Percentiles rank a stretch among this genome's conserved stretches.
phyloP scores from a whole-genome alignment of 2,888 invertebrate species.

The Apoderus coryli region DNA sequence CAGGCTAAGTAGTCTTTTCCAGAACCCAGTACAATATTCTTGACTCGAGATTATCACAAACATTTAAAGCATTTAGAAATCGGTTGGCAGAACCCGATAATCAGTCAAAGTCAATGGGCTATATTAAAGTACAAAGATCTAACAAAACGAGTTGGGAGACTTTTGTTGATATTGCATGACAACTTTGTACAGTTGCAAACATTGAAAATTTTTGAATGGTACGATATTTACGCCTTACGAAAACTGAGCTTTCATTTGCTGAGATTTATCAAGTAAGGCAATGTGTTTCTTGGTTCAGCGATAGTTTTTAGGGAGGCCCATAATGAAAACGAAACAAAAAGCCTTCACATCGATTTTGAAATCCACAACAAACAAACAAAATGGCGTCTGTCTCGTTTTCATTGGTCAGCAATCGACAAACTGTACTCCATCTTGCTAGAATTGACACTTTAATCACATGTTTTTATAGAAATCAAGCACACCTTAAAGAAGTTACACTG shows the following conservation, averaged over 20 bases:
- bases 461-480: conserved; percentile 29
- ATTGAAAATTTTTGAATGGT: conserved; percentile 35
- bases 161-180: conserved; percentile 24
- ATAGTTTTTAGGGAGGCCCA: too few species aligned
- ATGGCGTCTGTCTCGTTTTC: too few species aligned
- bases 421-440: too few species aligned
- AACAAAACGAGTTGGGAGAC: conserved; percentile 28
- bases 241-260: conserved; percentile 28
- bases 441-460: too few species aligned
- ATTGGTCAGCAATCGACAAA: too few species aligned
- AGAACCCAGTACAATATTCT: conserved; percentile 26
- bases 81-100: conserved; percentile 34
- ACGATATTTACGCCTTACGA: conserved; percentile 31
- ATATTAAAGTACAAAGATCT: conserved; percentile 31
- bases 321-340: too few species aligned
- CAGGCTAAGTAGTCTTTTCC: conserved; percentile 4
- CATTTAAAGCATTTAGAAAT: conserved; percentile 34
- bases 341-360: too few species aligned
- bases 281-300: too few species aligned
- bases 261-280: conserved; percentile 27
- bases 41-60: conserved; percentile 30
- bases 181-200: conserved; percentile 29
- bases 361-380: too few species aligned
- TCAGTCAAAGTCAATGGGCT: conserved; percentile 26
- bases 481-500: conserved; percentile 30